These are phyloP conservation scores for Drosophila bipectinata DNA, from an alignment of 1,140 invertebrate genomes.

Conservation along the genomic window DNA sequence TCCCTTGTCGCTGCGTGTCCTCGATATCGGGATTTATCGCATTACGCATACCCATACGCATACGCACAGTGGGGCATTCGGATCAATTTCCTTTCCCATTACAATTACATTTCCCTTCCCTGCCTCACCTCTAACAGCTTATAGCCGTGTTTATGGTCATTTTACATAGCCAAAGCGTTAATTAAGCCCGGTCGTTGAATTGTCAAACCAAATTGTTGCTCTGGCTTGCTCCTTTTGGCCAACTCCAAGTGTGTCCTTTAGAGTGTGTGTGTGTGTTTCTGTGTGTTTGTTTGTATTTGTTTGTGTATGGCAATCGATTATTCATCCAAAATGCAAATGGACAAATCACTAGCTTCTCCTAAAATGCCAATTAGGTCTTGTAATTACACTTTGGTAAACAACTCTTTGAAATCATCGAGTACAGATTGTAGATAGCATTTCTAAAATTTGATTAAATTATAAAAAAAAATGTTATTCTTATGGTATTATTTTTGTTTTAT, in stretches of 20 bases:
- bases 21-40: conserved; percentile 38
- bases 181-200: conserved; percentile 13
- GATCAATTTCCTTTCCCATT: conserved; percentile 41
- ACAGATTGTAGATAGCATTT: too few species aligned
- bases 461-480: too few species aligned
- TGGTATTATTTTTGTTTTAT: not conserved
- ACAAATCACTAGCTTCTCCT: conserved; percentile 27
- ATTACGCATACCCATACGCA: conserved; percentile 57
- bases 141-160: conserved; percentile 10
- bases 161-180: conserved; percentile 43
- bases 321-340: conserved; percentile 33
- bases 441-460: too few species aligned
- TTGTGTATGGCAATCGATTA: conserved; percentile 26
- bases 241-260: conserved; percentile 2
- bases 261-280: not conserved
- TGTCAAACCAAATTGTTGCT: not conserved
- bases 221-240: not conserved
- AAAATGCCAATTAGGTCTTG: conserved; percentile 29
- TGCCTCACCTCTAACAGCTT: conserved; percentile 5
- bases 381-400: conserved; percentile 27
- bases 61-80: conserved; percentile 41
- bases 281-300: not conserved
- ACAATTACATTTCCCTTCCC: conserved; percentile 33
- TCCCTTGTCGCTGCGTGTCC: not conserved
- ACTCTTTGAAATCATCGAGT: conserved; percentile 22